Base-by-base conservation (phyloP, 2,797 vertebrate species). In the Xiphophorus birchmanni region DNA sequence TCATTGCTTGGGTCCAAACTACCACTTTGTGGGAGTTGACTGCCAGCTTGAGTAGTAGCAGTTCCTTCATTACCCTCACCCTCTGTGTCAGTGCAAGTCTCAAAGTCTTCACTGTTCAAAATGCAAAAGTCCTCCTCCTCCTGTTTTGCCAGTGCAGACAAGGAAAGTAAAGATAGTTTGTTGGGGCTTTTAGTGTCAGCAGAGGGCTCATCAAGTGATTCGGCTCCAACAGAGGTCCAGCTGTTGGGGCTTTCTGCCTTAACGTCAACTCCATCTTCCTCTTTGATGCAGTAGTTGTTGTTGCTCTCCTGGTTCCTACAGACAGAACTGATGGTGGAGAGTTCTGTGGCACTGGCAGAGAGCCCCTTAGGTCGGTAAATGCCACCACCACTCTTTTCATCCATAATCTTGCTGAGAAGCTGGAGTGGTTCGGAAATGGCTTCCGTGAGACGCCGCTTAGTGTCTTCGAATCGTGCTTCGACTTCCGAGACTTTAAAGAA, bases 401-500 rank as follows among this genome's bases (percentile, higher is more conserved):
- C 98, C 73, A 99, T 99, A 48, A 99, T 98, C 91, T 99, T 99
- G 89, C 97, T 99, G 73, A 99, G 95, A 80, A 99, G 94, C 90
- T 99, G 98, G 71, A 99, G 95, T 71, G 98, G 99, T 82, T 99
- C 99, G 0, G 96, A 97, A 82, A 99, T 99, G 3, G 96, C 99
- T 94, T 99, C 99, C 0, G 99, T 98, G 81, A 99, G 94, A 84
- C 99, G 98, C 0, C 99, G 96, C 83, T 96, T 99, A 5, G 99
- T 99, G 96, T 99, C 98, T 91, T 99, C 99, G 4, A 99, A 96
- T 87, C 96, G 96, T 48, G 98, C 97, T 92, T 99, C 99, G 74
- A 99, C 98, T 85, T 99, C 98, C n/a, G 97, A 96, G 63, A 99
- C 98, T 91, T 97, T 99, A 90, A 99, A 99, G 96, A 99, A 99